Percentiles rank a stretch among this genome's conserved stretches.
Evolutionary conservation across 1,140 invertebrate genomes (phyloP).

Genomic region (Neodiprion fabricii): DNA sequence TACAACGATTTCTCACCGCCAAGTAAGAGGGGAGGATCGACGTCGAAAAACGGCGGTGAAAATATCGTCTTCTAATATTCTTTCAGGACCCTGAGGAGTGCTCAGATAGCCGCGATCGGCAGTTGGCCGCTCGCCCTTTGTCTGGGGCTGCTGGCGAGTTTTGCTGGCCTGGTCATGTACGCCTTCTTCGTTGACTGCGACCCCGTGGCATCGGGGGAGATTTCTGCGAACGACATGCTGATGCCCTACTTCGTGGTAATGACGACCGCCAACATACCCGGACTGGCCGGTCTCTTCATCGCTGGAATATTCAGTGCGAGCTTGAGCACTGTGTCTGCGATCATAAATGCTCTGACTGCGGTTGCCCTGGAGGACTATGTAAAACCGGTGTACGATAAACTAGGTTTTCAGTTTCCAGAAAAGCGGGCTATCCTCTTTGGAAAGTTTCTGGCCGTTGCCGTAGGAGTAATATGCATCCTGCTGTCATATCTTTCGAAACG

Average conservation of each 20-base stretch:
- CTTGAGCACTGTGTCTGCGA: slow-evolving; percentile 80
- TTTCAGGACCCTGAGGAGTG: slow-evolving; percentile 68
- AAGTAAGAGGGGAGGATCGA: slow-evolving; percentile 52
- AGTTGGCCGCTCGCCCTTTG: slow-evolving; percentile 69
- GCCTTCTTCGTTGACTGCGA: slow-evolving; percentile 75
- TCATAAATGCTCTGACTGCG: slow-evolving; percentile 82
- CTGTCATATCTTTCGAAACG: slow-evolving; percentile 72
- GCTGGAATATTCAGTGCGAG: slow-evolving; percentile 80
- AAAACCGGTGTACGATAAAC: slow-evolving; percentile 46
- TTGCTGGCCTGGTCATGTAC: slow-evolving; percentile 78
- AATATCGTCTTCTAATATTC: slow-evolving; percentile 58
- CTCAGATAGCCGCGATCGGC: slow-evolving; percentile 68
- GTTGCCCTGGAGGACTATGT: slow-evolving; percentile 83
- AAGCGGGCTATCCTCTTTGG: slow-evolving; percentile 49
- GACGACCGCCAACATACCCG: slow-evolving; percentile 67
- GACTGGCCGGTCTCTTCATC: slow-evolving; percentile 78
- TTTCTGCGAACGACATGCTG: slow-evolving; percentile 54
- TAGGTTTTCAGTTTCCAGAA: slow-evolving; percentile 21
- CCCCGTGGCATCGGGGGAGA: slow-evolving; percentile 64
- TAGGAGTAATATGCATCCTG: slow-evolving; percentile 69
- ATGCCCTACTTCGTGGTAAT: slow-evolving; percentile 78
- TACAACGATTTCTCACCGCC: not conserved
- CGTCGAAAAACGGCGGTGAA: slow-evolving; percentile 73
- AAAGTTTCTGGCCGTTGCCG: slow-evolving; percentile 69
- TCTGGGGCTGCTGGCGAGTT: slow-evolving; percentile 70